phyloP scores from a whole-genome alignment of 2,797 vertebrate genomes.

The Squalus acanthias region DNA sequence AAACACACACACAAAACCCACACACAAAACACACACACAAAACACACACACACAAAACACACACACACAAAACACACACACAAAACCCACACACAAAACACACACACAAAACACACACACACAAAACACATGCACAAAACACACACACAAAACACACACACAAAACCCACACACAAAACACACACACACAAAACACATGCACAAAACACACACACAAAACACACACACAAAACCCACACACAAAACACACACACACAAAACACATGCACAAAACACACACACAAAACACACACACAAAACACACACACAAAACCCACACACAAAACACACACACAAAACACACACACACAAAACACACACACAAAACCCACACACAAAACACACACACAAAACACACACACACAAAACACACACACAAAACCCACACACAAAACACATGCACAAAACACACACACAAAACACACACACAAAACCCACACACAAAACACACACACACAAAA shows the following conservation, averaged over 20 bases:
- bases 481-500: neutral
- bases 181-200: neutral
- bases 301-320: too few relatives aligned
- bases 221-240: too few relatives aligned
- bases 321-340: neutral
- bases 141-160: neutral
- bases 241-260: neutral
- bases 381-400: neutral
- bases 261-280: neutral
- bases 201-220: neutral
- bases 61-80: neutral
- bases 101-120: neutral
- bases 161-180: neutral
- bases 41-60: neutral
- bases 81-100: neutral
- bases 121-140: neutral
- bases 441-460: neutral
- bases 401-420: neutral
- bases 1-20: neutral
- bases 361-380: neutral
- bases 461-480: too few relatives aligned
- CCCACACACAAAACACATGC: too few relatives aligned
- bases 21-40: neutral
- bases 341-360: neutral
- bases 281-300: neutral